A percentile compares a stretch with the other conserved stretches of the same genome.
These are phyloP conservation scores for Seriola aureovittata DNA, from an alignment of 2,113 vertebrate genomes.

Conservation along the genomic window DNA sequence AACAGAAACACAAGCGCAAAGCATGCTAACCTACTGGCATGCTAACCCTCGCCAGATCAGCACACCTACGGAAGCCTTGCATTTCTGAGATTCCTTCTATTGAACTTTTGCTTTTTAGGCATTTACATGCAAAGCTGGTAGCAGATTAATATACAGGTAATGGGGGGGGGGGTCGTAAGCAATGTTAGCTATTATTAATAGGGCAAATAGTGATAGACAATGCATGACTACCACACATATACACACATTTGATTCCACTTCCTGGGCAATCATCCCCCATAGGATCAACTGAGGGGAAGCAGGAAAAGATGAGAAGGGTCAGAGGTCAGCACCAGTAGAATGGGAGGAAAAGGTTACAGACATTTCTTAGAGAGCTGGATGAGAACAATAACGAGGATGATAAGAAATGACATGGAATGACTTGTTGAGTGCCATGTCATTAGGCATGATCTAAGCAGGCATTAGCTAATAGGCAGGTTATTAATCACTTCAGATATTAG, in stretches of 20 bases:
- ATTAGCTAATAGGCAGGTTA: constrained; percentile 51
- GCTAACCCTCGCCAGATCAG: constrained; percentile 54
- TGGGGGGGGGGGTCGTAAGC: constrained; percentile 62
- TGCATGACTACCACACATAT: constrained; percentile 85
- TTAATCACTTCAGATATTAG: constrained; percentile 59
- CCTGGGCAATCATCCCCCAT: constrained; percentile 96
- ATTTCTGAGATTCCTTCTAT: constrained; percentile 83
- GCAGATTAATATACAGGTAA: constrained; percentile 55
- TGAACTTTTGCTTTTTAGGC: constrained; percentile 50
- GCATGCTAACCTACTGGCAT: constrained; percentile 72
- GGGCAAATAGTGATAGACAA: constrained; percentile 72
- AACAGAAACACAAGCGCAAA: constrained; percentile 58
- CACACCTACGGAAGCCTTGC: constrained; percentile 67
- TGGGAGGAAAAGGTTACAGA: constrained; percentile 69
- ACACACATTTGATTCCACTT: constrained; percentile 99
- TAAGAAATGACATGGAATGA: constrained; percentile 45
- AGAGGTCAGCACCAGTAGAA: constrained; percentile 77
- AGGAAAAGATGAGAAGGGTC: constrained; percentile 93
- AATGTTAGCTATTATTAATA: constrained; percentile 73
- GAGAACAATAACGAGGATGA: constrained; percentile 48
- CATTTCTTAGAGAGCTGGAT: constrained; percentile 55
- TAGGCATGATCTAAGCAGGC: constrained; percentile 39
- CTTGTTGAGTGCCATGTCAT: constrained; percentile 48
- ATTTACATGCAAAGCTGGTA: constrained; percentile 89
- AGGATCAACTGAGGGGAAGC: constrained; percentile 93